Evolutionary conservation across 2,113 vertebrate species (phyloP), one percentile per base, ranked within the genome.

Genomic region (Microtus oregoni): DNA sequence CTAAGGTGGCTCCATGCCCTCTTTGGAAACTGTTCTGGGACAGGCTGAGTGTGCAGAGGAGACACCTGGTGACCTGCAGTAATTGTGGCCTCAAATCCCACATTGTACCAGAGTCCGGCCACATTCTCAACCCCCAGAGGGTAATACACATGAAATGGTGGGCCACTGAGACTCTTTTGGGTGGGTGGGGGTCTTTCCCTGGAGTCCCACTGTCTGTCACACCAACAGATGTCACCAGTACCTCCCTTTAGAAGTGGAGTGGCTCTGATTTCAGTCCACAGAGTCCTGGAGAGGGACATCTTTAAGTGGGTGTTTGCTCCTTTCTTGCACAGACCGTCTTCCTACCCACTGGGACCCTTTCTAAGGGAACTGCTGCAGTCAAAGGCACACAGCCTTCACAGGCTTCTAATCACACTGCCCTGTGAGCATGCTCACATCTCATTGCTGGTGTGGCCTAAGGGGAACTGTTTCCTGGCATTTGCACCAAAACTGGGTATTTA

Each of bases 351-450:
- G 20, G 41, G 41, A 41, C 41, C 41, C 41, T 41, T 41, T 28
- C 68, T 10, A 19, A 30, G 68, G 28, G 0, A 1, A 10, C 1
- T 3, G 68, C 50, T 26, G 5, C 50, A 12, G 35, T 1, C 44
- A 13, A 17, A 35, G 61, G 63, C 2, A 4, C 6, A 13, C 7
- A 11, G 7, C 5, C 10, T 17, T 1, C 7, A 0, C 0, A 5
- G 22, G 44, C 70, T 32, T 24, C 15, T 41, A 20, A 15, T 1
- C 58, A 41, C 24, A 1, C 0, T 61, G 76, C 63, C 24, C 32
- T n/a, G 67, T 35, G 67, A 11, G 0, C 67, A 55, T 17, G 47
- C 44, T 52, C 41, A n/a, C 11, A 22, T 28, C 38, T 35, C 30
- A 65, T 1, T 63, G n/a, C 61, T 3, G 15, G 8, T 2, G 9